Evolutionary conservation across 2,888 invertebrate species (phyloP), one percentile per base, ranked within the genome.

Genomic region (Drosophila infuscata): DNA sequence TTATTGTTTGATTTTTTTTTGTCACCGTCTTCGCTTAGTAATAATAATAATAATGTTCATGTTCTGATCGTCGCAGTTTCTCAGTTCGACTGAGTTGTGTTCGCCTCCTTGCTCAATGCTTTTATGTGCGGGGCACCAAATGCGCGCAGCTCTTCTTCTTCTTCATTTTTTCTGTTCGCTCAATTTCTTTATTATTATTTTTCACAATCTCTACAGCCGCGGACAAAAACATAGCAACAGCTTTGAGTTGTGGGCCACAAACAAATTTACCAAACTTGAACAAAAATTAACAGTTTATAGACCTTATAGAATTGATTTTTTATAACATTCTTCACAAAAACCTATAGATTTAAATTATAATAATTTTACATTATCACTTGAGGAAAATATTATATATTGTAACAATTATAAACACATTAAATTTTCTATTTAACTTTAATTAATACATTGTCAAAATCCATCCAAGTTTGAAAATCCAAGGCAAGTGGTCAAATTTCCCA

Each of bases 81-180:
- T 88, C 83, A 88, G 88, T 82, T 90, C 84, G 82, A 92, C 92
- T 91, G 91, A 92, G 77, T 83, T 88, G 82, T 82, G 76, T 73
- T 81, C 77, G 84, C 81, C 90, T 87, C 86, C 83, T 88, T 86
- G 84, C 90, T 82, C 83, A 87, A 91, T 89, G 91, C 85, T 91
- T 91, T 91, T 91, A 91, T 91, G 91, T 91, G 91, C 82, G 76
- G 73, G 25, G 52, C 52, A 33, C 69, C 81, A 73, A 75, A 71
- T 62, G 74, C 76, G 76, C 70, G 70, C 81, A 78, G 83, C 71
- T 71, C 57, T 61, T 70, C 53, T 61, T 70, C 53, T 41, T 30
- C 32, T 72, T 67, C 15, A 30, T 8, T 35, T 57, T 58, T 70
- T 56, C 75, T 82, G 38, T 76, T 77, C 71, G 48, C 69, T 88